A percentile compares a stretch with the other conserved stretches of the same genome.
phyloP scores from a whole-genome alignment of 2,797 vertebrate species.

The Anisognathus igniventris region DNA sequence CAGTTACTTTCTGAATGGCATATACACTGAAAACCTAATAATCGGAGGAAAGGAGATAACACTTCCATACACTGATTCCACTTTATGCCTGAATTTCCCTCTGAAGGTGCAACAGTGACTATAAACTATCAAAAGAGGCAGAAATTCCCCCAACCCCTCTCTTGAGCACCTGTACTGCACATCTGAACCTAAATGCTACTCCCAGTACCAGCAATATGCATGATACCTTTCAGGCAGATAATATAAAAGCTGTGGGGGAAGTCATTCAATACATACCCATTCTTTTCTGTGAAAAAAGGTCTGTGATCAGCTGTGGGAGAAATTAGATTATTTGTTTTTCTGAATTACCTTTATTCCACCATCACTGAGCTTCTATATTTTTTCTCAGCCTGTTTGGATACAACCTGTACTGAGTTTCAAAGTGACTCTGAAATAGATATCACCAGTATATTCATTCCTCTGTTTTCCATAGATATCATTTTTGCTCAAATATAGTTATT shows the following conservation, averaged over 20 bases:
- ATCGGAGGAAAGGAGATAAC: not conserved
- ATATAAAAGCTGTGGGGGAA: not conserved
- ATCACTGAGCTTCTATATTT: not conserved
- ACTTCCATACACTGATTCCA: not conserved
- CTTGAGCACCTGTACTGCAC: not conserved
- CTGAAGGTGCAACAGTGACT: not conserved
- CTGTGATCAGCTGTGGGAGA: not conserved
- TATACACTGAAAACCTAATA: not conserved
- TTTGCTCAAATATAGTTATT: slow-evolving; percentile 32
- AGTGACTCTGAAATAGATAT: not conserved
- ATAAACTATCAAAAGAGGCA: not conserved
- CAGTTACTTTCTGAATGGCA: not conserved
- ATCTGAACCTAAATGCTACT: not conserved
- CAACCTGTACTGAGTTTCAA: not conserved
- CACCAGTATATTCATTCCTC: not conserved
- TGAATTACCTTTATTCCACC: not conserved
- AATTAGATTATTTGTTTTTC: not conserved
- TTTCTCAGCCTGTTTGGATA: not conserved
- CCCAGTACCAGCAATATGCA: not conserved
- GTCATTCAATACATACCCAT: not conserved
- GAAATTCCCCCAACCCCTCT: not conserved
- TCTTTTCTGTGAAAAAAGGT: not conserved
- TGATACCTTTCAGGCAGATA: not conserved
- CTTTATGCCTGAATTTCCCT: not conserved
- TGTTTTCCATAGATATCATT: not conserved